Evolutionary conservation across 1,140 invertebrate species (phyloP).

Genomic region (Dreissena polymorpha): DNA sequence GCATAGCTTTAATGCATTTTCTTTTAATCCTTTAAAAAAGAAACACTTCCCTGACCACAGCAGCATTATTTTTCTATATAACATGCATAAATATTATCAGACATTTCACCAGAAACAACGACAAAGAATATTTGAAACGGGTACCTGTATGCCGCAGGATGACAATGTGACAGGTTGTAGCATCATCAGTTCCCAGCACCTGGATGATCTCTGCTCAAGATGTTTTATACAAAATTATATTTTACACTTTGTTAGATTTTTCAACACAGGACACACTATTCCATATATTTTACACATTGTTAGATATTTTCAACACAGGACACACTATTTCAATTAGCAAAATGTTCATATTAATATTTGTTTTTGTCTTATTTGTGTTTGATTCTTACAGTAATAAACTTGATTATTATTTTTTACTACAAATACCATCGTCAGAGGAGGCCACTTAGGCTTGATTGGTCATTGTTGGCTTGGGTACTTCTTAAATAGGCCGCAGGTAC

Average conservation of each 20-base stretch:
- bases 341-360: too few species aligned
- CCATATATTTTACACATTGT: neutral
- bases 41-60: too few species aligned
- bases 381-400: neutral
- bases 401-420: neutral
- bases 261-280: slow-evolving; percentile 7
- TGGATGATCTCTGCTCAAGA: slow-evolving; percentile 63
- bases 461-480: too few species aligned
- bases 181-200: slow-evolving; percentile 95
- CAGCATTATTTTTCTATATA: too few species aligned
- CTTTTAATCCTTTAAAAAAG: too few species aligned
- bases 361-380: neutral
- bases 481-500: too few species aligned
- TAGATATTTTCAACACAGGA: neutral
- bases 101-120: neutral
- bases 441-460: slow-evolving; percentile 83
- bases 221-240: slow-evolving; percentile 26
- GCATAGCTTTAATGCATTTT: too few species aligned
- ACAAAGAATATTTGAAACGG: neutral
- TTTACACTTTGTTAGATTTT: too few species aligned
- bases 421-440: slow-evolving; percentile 91
- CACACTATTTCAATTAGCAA: neutral
- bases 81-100: neutral
- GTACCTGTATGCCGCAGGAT: slow-evolving; percentile 88
- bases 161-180: slow-evolving; percentile 95